Base-by-base conservation (phyloP, 2,113 vertebrate species). In the Chrysochloris asiatica region DNA sequence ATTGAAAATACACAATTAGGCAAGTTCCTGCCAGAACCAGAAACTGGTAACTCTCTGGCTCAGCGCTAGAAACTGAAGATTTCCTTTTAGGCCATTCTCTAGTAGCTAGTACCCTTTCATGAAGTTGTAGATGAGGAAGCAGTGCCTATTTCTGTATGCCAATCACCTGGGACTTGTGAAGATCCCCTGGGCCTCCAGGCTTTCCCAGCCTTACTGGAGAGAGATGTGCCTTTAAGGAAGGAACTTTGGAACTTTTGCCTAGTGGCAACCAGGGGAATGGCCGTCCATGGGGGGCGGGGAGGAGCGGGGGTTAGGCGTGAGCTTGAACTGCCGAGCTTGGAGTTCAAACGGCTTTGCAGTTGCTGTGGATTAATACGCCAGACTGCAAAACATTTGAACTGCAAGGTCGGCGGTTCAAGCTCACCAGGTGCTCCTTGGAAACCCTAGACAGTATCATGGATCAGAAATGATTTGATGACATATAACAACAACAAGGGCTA, bases 221-320 rank as follows among this genome's bases (percentile, higher is more conserved):
- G 65, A 14, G 65, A 2, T 0, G 5, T 10, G 52, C 45, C 83
- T 4, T 6, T 59, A 28, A 33, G 9, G 43, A 5, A 41, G n/a
- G 14, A 8, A 6, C 38, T 16, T 1, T 28, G 33, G n/a, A 3
- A 1, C 41, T 10, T 28, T 33, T 6, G n/a, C n/a, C n/a, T 52
- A 12, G 26, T 11, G 19, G 30, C 26, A 22, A 56, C 22, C 12
- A 56, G 43, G 24, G 28, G 56, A 8, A 21, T 33, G 48, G n/a
- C 50, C 4, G 19, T 28, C 36, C 43, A 54, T 13, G 24, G n/a
- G n/a, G n/a, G n/a, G n/a, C n/a, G n/a, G n/a, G n/a, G n/a, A n/a
- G n/a, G n/a, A n/a, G n/a, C n/a, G n/a, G n/a, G n/a, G n/a, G n/a
- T n/a, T n/a, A n/a, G n/a, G n/a, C n/a, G n/a, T n/a, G n/a, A n/a